Evolutionary conservation across 2,888 invertebrate species (phyloP).

Genomic region (Lutraria lutraria): DNA sequence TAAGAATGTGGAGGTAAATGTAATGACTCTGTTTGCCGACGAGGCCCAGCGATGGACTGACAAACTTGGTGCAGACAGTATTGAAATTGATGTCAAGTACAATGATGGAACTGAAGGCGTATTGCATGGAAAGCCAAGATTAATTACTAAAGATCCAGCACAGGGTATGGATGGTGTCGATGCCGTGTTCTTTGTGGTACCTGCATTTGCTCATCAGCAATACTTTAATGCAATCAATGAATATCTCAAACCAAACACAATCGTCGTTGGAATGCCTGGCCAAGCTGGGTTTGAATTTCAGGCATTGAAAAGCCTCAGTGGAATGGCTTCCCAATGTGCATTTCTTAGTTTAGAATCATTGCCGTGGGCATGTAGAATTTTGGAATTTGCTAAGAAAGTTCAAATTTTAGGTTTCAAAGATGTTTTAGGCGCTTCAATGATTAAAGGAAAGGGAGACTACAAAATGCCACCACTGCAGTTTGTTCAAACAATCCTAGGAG

Average conservation of each 20-base stretch:
- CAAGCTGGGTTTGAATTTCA: constrained; percentile 82
- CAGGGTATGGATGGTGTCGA: constrained; percentile 74
- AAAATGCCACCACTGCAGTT: constrained; percentile 64
- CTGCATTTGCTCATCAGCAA: constrained; percentile 81
- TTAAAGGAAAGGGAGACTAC: constrained; percentile 65
- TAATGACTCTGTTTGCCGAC: constrained; percentile 77
- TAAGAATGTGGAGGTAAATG: constrained; percentile 73
- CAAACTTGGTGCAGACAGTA: constrained; percentile 66
- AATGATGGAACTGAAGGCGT: constrained; percentile 64
- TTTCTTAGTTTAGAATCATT: constrained; percentile 77
- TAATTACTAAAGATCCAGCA: constrained; percentile 77
- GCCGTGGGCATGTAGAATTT: constrained; percentile 81
- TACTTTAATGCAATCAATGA: constrained; percentile 77
- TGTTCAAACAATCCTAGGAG: constrained; percentile 75
- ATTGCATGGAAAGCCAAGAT: constrained; percentile 69
- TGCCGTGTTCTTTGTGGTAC: constrained; percentile 78
- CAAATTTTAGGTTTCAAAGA: constrained; percentile 78
- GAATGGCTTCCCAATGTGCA: constrained; percentile 65
- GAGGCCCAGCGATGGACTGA: constrained; percentile 80
- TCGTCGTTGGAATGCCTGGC: constrained; percentile 80
- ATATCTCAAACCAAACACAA: constrained; percentile 73
- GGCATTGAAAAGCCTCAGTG: constrained; percentile 70
- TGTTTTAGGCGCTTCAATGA: constrained; percentile 70
- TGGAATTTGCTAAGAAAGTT: constrained; percentile 75
- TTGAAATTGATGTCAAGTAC: constrained; percentile 60